Evolutionary conservation across 2,113 vertebrate species (phyloP), one percentile per base, ranked within the genome.

Genomic region (Cyphomyrus plagiostoma): DNA sequence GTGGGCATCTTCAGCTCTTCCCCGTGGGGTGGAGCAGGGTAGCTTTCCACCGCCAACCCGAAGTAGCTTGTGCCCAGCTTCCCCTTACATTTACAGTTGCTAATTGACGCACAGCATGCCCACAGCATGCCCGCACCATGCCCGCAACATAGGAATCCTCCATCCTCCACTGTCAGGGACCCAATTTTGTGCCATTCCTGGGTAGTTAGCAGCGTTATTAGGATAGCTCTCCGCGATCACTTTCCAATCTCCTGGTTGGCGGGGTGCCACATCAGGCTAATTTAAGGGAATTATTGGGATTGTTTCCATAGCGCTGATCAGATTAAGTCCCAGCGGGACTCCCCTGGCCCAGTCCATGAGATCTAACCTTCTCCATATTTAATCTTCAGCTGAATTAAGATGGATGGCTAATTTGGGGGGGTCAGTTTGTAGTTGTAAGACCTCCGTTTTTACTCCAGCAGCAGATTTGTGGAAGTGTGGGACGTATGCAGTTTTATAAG

Each of bases 301-400:
- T 95, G 95, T 96, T 96, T 95, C 95, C 95, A 94, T 94, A 95
- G 95, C 93, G 92, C 92, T 94, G 94, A 95, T 96, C 93, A 95
- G 94, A 95, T 96, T 95, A 95, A 93, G 90, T 94, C 95, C 93
- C 96, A 95, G 96, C 91, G 89, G 95, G 95, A 93, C 93, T 90
- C 92, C 23, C 35, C 49, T 53, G 35, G 56, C 53, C 87, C 53
- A 50, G 53, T 62, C 53, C 52, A 23, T 30, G 53, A 88, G 50
- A 49, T 58, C 50, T 23, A 88, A 49, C 86, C 53, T 88, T 53
- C 17, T 30, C 49, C 87, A 66, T 62, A 88, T 62, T 88, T 88
- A 88, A 53, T 23, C 87, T 42, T 50, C 21, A 88, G 56, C 53
- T 66, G 53, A 88, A 88, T 66, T 88, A 66, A 88, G 87, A 66